phyloP scores from a whole-genome alignment of 2,113 vertebrate genomes.

The Opisthocomus hoazin region DNA sequence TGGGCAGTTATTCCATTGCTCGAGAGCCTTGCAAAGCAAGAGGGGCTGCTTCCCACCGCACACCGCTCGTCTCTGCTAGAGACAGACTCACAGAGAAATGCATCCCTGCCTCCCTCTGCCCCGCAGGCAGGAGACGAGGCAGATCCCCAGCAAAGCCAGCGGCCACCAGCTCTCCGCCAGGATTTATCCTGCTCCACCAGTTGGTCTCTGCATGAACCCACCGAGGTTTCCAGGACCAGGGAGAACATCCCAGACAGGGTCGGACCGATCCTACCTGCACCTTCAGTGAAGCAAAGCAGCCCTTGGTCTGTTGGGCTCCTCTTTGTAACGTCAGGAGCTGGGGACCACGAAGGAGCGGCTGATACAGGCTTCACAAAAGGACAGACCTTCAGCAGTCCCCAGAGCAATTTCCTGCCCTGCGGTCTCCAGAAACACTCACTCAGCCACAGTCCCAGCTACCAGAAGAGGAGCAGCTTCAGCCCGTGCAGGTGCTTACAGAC shows the following conservation, averaged over 20 bases:
- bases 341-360: neutral
- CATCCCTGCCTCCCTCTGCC: neutral
- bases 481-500: neutral
- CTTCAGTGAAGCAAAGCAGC: neutral
- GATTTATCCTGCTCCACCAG: neutral
- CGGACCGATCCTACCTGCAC: neutral
- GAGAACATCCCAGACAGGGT: neutral
- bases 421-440: neutral
- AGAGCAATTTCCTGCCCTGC: neutral
- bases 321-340: neutral
- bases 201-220: neutral
- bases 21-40: too few relatives aligned
- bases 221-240: neutral
- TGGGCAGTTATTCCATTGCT: too few relatives aligned
- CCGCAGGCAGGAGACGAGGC: neutral
- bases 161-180: neutral
- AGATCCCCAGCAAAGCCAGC: neutral
- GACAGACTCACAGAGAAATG: neutral
- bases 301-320: neutral
- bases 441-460: neutral
- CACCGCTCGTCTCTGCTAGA: fast-evolving
- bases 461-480: neutral
- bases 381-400: neutral
- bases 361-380: too few relatives aligned
- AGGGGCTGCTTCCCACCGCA: neutral